phyloP scores from a whole-genome alignment of 2,797 vertebrate species.

The Pteropus rufus region DNA sequence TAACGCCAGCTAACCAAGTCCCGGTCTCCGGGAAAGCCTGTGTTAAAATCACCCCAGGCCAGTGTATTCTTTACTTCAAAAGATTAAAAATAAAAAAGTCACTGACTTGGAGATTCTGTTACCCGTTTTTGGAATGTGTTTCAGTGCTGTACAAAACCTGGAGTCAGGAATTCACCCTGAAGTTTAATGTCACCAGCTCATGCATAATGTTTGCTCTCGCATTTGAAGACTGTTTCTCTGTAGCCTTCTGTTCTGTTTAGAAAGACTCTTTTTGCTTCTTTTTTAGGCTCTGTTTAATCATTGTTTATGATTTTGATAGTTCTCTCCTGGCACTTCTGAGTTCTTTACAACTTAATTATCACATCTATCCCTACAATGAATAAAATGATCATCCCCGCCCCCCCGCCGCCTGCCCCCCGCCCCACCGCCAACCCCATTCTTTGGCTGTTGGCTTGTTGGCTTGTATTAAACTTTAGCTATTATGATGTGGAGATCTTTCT shows the following conservation, averaged over 20 bases:
- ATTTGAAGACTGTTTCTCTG: slow-evolving; percentile 18
- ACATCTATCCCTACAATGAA: slow-evolving; percentile 30
- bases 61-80: slow-evolving; percentile 31
- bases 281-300: slow-evolving; percentile 3
- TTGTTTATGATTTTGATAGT: slow-evolving; percentile 51
- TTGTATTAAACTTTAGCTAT: background rate
- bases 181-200: background rate
- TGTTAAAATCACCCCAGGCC: background rate
- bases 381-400: background rate
- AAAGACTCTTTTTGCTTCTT: slow-evolving; percentile 34
- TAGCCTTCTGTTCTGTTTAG: slow-evolving; percentile 54
- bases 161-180: slow-evolving; percentile 46
- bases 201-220: slow-evolving; percentile 7
- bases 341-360: slow-evolving; percentile 62
- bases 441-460: background rate
- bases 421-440: background rate
- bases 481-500: background rate
- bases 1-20: background rate
- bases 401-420: no score
- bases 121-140: background rate
- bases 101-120: background rate
- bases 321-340: slow-evolving; percentile 34
- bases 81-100: slow-evolving; percentile 13
- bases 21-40: background rate
- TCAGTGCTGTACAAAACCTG: slow-evolving; percentile 37